Base-by-base conservation (phyloP, 1,140 invertebrate species). In the Melitaea cinxia region DNA sequence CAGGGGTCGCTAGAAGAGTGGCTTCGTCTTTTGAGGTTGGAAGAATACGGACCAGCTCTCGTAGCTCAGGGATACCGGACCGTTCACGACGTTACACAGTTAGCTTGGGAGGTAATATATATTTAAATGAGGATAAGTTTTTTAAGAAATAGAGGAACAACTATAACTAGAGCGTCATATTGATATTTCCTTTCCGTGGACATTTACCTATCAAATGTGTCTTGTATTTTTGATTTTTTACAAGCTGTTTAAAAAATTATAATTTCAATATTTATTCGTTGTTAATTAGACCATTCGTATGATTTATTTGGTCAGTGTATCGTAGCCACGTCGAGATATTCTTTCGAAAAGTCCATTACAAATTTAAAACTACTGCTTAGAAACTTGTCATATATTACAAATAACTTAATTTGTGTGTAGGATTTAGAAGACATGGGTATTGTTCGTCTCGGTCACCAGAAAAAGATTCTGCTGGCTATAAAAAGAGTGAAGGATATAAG, bases 341-440 rank as follows among this genome's bases (percentile, higher is more conserved):
- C n/a, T n/a, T n/a, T n/a, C n/a, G n/a, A n/a, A n/a, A n/a, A n/a
- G n/a, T n/a, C n/a, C n/a, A n/a, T n/a, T n/a, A n/a, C n/a, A n/a
- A n/a, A n/a, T n/a, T n/a, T n/a, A n/a, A n/a, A n/a, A n/a, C n/a
- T n/a, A n/a, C n/a, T n/a, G n/a, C n/a, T n/a, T n/a, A n/a, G n/a
- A n/a, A n/a, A n/a, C n/a, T n/a, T n/a, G n/a, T n/a, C n/a, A n/a
- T n/a, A n/a, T n/a, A n/a, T n/a, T n/a, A n/a, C n/a, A n/a, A n/a
- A n/a, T n/a, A n/a, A n/a, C 14, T 10, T 45, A 19, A 37, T 10
- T 4, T 23, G 24, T 52, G 10, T 78, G 15, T 79, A 91, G 88
- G 99, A 99, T 92, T 93, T 99, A 72, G 99, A 99, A 92, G 99
- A 99, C 80, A 98, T 99, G 85, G 99, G 99, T 50, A 99, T 99